Conservation (phyloP, 2,888 invertebrate species). For the Euplagia quadripunctaria region DNA sequence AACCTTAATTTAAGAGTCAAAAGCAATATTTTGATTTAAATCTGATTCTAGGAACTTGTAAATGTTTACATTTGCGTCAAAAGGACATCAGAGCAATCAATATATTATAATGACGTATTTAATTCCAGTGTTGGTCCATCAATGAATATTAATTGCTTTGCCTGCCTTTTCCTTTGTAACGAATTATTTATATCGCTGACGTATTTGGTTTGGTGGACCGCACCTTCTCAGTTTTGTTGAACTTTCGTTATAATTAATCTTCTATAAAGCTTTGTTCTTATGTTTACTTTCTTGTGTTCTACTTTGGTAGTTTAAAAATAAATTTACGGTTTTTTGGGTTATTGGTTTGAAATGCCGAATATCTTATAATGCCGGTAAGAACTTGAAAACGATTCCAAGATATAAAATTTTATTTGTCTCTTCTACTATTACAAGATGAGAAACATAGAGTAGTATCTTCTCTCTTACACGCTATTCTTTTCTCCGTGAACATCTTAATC, state of each 20-base stretch:
- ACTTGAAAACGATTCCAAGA: too few species aligned
- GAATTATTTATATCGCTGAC: conserved; percentile 24
- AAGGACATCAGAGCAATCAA: conserved; percentile 20
- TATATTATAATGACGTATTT: conserved; percentile 40
- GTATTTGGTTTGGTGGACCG: conserved; percentile 17
- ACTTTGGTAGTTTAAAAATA: neutral
- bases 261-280: neutral
- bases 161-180: conserved; percentile 10
- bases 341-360: too few species aligned
- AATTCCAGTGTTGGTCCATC: conserved; percentile 22
- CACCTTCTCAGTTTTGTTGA: conserved; percentile 6
- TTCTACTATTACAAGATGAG: too few species aligned
- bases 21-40: too few species aligned
- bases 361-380: too few species aligned
- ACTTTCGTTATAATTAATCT: neutral
- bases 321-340: too few species aligned
- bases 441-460: too few species aligned
- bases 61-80: neutral
- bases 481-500: too few species aligned
- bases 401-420: too few species aligned
- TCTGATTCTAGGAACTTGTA: neutral
- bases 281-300: neutral
- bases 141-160: conserved; percentile 44
- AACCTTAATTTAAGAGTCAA: too few species aligned
- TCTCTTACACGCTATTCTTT: too few species aligned